Base-by-base conservation (phyloP, 1,140 invertebrate species). In the Drosophila punjabiensis region DNA sequence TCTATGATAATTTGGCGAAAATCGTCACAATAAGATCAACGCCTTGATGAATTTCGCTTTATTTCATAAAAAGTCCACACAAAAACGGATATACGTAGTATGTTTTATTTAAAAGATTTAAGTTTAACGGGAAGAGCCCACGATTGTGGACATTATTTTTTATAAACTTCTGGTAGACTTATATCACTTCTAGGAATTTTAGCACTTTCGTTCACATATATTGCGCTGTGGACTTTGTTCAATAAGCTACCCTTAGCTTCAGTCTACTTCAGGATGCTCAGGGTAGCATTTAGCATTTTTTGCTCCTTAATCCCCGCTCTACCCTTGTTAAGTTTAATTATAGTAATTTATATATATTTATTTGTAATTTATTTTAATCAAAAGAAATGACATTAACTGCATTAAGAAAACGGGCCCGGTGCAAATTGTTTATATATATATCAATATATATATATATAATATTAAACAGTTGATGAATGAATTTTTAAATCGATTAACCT, bases 391-490 rank as follows among this genome's bases (percentile, higher is more conserved):
- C 33, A 14, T 59, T 28, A 14, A 63, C 58, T 63, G 8, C 13
- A 11, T n/a, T 63, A 63, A 33, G 63, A 43, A 45, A 68, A 30
- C 64, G 37, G 64, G 13, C n/a, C 10, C 14, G 35, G 33, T 14
- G 30, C n/a, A 7, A n/a, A n/a, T 0, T 13, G 18, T 53, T 33
- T 18, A 33, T 33, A 33, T 24, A 56, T n/a, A 24, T 24, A 24
- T 24, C 3, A 2, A 24, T 24, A 24, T 24, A 24, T 24, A 24
- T 24, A 24, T 24, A 24, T 24, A 24, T 9, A 35, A 32, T 55
- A 35, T 55, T 20, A 4, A 55, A 24, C 50, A 32, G 50, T 30
- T 50, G 8, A 52, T n/a, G n/a, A n/a, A 33, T 7, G n/a, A 10
- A 52, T 30, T 56, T 37, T 37, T 24, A 24, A 56, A 56, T 24